A percentile compares a stretch with the other conserved stretches of the same genome.
Conservation (phyloP, 1,140 invertebrate species). For the Camponotus pennsylvanicus region DNA sequence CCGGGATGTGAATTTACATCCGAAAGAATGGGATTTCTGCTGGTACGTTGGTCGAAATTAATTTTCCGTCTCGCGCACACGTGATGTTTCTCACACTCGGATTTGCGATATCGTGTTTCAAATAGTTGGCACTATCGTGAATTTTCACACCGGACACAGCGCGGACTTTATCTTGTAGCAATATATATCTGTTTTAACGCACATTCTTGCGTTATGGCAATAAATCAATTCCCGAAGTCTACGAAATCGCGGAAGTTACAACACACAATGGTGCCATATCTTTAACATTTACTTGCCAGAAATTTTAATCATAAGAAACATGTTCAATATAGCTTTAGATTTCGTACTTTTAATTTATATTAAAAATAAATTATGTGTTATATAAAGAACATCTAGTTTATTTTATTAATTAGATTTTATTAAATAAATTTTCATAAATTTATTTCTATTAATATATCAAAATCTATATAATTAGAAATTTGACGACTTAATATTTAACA, state of each 20-base stretch:
- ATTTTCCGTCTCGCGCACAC: constrained; percentile 8
- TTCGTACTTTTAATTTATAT: background rate
- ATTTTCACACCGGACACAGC: background rate
- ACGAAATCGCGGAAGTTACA: background rate
- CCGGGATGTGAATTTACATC: constrained; percentile 10
- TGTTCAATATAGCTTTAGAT: background rate
- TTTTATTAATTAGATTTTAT: too few species aligned
- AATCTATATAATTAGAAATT: constrained; percentile 1
- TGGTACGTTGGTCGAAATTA: constrained; percentile 27
- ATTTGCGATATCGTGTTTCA: constrained; percentile 36
- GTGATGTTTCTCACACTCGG: constrained; percentile 1
- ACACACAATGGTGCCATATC: too few species aligned
- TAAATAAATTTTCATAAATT: background rate
- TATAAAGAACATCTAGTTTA: background rate
- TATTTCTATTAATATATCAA: background rate
- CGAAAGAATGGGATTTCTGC: background rate
- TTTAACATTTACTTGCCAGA: background rate
- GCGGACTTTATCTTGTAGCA: background rate
- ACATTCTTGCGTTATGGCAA: background rate
- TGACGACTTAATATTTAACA: background rate
- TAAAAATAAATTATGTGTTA: background rate
- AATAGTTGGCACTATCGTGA: constrained; percentile 29
- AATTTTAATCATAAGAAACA: background rate
- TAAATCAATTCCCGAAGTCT: background rate
- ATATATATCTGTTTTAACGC: constrained; percentile 27